Percentiles rank a stretch among this genome's conserved stretches.
These are phyloP conservation scores for Triplophysa dalaica DNA, from an alignment of 2,113 vertebrate species.

Conservation along the genomic window DNA sequence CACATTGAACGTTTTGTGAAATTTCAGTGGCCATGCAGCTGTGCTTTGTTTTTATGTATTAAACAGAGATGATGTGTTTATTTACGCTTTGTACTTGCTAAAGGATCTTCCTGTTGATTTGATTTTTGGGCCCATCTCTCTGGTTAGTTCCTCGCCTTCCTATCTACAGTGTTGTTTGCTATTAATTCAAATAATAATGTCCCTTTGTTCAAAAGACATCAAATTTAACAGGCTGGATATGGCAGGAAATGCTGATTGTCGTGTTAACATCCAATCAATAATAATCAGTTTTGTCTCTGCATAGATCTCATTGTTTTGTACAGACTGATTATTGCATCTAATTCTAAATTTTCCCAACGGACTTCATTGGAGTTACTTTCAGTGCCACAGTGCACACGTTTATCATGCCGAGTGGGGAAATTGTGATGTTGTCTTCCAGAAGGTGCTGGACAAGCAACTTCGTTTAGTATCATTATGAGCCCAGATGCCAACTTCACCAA, in stretches of 20 bases:
- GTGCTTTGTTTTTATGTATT: conserved; percentile 17
- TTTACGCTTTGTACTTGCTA: conserved; percentile 47
- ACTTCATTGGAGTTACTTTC: conserved; percentile 34
- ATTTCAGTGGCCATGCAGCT: conserved; percentile 6
- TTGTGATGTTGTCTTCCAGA: not conserved
- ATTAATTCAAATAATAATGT: conserved; percentile 43
- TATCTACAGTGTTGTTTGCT: conserved; percentile 27
- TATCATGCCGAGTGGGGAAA: not conserved
- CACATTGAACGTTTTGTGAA: not conserved
- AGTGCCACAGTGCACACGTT: conserved; percentile 2
- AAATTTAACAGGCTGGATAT: conserved; percentile 24
- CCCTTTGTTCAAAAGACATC: conserved; percentile 31
- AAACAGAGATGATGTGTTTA: conserved; percentile 22
- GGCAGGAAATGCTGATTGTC: conserved; percentile 42
- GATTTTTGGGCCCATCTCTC: conserved; percentile 33
- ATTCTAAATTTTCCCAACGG: conserved; percentile 19
- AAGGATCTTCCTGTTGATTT: conserved; percentile 44
- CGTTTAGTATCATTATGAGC: conserved; percentile 21
- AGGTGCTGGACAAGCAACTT: conserved; percentile 31
- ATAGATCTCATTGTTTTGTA: conserved; percentile 10
- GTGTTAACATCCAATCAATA: conserved; percentile 40
- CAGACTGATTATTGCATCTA: conserved; percentile 33
- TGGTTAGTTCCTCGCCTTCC: conserved; percentile 39
- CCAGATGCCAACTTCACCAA: conserved; percentile 6
- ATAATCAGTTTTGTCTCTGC: conserved; percentile 47